A percentile compares a stretch with the other conserved stretches of the same genome.
Evolutionary conservation across 2,888 invertebrate genomes (phyloP).

Genomic region (Cheilosia urbana): DNA sequence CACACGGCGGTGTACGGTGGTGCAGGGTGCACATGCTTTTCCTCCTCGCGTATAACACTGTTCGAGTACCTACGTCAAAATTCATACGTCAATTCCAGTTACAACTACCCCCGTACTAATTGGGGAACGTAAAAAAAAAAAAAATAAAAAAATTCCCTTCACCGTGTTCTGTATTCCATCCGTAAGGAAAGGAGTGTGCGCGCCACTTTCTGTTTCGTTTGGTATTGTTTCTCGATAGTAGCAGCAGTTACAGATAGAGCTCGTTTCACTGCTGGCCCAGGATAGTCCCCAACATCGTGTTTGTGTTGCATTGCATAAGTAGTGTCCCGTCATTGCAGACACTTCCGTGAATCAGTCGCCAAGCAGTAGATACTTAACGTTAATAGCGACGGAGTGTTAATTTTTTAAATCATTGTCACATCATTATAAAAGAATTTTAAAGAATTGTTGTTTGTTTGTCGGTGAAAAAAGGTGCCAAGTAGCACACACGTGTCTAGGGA

Average conservation of each 20-base stretch:
- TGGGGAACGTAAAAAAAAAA: conserved; percentile 35
- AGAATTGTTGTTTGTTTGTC: not conserved
- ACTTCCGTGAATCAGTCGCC: conserved; percentile 7
- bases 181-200: conserved; percentile 57
- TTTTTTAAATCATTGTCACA: conserved; percentile 4
- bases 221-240: conserved; percentile 30
- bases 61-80: conserved; percentile 44
- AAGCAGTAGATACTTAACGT: conserved; percentile 25
- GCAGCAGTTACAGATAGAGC: conserved; percentile 2
- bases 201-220: conserved; percentile 72
- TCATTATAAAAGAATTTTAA: conserved; percentile 5
- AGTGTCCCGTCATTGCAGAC: conserved; percentile 28
- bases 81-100: conserved; percentile 18
- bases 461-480: conserved; percentile 3
- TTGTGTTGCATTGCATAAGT: conserved; percentile 55
- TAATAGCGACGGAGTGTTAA: conserved; percentile 11
- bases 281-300: conserved; percentile 34
- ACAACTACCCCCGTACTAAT: conserved; percentile 35
- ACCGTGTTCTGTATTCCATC: conserved; percentile 49
- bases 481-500: conserved; percentile 8
- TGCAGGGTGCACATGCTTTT: conserved; percentile 52
- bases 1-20: conserved; percentile 52
- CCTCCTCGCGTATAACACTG: conserved; percentile 32
- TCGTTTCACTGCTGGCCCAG: conserved; percentile 34
- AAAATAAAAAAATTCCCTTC: not conserved